Base-by-base conservation (phyloP, 1,140 invertebrate genomes). In the Helicoverpa zea region DNA sequence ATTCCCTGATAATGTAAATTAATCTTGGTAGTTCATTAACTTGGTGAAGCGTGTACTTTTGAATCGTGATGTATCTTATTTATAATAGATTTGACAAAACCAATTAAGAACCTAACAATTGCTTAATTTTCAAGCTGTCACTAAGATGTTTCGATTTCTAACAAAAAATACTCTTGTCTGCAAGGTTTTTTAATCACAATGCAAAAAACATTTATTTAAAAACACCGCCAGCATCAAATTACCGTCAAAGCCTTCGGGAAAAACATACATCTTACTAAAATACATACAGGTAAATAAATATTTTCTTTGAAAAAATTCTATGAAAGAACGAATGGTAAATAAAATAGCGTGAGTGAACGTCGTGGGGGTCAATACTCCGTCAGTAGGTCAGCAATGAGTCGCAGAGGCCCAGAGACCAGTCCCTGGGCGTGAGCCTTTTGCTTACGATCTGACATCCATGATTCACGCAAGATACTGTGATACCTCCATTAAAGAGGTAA, bases 331-430 rank as follows among this genome's bases (percentile, higher is more conserved):
- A 74, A 70, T 68, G 35, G 52, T 68, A 76, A 51, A 72, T 89
- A 87, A 87, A 84, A 85, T 83, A 84, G 85, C 81, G 82, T 81
- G 87, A 86, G 87, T 83, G 88, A 86, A 82, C 79, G 84, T 76
- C 14, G 72, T 77, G 84, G 85, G 81, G 90, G 90, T 91, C 90
- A 92, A 90, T 86, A 90, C 81, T 89, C 89, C 78, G 85, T 79
- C 83, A 92, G 89, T 92, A 84, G 90, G 91, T 92, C 91, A 91
- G 84, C 82, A 85, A 86, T 84, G 84, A 84, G 82, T 77, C 80
- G 80, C 79, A 70, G 86, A 83, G 88, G 84, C 85, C 86, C 83
- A 83, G 58, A 79, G 75, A 83, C 85, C 81, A 47, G 75, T 70
- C 73, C 54, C 72, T 59, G 61, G 75, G 76, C 64, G 30, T 52